Conservation (phyloP, 2,888 invertebrate genomes). For the Alsophila aescularia region DNA sequence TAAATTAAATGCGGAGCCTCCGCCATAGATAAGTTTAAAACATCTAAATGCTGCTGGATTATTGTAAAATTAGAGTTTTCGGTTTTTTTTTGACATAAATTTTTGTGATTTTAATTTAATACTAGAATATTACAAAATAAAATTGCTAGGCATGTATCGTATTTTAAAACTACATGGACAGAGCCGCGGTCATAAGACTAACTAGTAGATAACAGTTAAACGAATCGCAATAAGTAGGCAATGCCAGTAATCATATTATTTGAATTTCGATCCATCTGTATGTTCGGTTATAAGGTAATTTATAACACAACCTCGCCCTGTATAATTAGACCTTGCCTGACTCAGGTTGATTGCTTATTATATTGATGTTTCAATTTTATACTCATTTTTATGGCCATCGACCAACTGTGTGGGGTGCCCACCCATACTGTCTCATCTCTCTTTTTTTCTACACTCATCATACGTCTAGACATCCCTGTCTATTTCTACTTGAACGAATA, state of each 20-base stretch:
- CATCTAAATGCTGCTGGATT: too few species aligned
- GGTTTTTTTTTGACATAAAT: too few species aligned
- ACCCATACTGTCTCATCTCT: constrained; percentile 68
- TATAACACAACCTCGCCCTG: constrained; percentile 75
- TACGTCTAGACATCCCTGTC: constrained; percentile 63
- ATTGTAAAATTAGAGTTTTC: too few species aligned
- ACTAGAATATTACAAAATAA: too few species aligned
- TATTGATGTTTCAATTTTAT: constrained; percentile 85
- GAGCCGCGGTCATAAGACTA: not conserved
- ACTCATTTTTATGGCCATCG: constrained; percentile 85
- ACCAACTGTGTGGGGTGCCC: constrained; percentile 85
- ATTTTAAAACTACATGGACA: too few species aligned
- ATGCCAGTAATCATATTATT: constrained; percentile 23
- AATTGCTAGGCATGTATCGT: too few species aligned
- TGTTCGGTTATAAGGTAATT: constrained; percentile 71
- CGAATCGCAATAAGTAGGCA: constrained; percentile 12
- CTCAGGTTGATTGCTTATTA: constrained; percentile 82
- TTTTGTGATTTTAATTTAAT: too few species aligned
- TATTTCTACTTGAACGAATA: constrained; percentile 58
- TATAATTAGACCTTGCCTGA: constrained; percentile 78
- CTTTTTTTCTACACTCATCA: constrained; percentile 49
- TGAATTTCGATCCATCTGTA: constrained; percentile 73
- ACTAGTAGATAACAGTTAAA: not conserved
- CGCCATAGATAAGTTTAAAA: too few species aligned
- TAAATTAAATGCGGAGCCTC: too few species aligned